A percentile compares a stretch with the other conserved stretches of the same genome.
Evolutionary conservation across 2,888 invertebrate genomes (phyloP).

Genomic region (Poecilobothrus nobilitatus): DNA sequence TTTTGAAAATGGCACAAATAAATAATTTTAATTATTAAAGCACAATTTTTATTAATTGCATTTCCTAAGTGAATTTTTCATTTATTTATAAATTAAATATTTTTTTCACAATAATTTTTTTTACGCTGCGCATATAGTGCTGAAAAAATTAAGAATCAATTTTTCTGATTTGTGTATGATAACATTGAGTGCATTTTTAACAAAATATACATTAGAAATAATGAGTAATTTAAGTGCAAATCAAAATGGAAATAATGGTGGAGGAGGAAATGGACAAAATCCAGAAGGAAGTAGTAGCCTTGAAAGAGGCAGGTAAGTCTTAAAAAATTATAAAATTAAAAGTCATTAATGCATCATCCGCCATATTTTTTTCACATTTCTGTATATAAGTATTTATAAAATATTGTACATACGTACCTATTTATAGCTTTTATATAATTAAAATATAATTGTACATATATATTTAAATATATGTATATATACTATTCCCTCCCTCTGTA

Average conservation of each 20-base stretch:
- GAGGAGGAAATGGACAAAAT: slow-evolving; percentile 29
- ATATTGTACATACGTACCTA: not conserved
- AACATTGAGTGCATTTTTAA: slow-evolving; percentile 42
- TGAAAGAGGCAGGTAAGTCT: slow-evolving; percentile 36
- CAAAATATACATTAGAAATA: slow-evolving; percentile 38
- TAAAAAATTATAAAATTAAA: not conserved
- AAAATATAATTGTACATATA: no score
- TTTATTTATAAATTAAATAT: no score
- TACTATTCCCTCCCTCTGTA: no score
- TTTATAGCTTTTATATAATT: no score
- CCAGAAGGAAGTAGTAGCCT: slow-evolving; percentile 42
- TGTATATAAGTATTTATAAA: not conserved
- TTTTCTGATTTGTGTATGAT: slow-evolving; percentile 35
- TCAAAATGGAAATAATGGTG: slow-evolving; percentile 24
- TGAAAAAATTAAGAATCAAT: no score
- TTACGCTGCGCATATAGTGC: no score
- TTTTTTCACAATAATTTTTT: no score
- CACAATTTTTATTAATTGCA: no score
- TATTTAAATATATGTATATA: no score
- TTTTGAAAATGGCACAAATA: no score
- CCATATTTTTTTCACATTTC: slow-evolving; percentile 11
- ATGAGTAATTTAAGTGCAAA: slow-evolving; percentile 23
- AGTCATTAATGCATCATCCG: not conserved
- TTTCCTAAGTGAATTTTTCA: no score
- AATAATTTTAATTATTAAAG: no score